Conservation (phyloP, 2,888 invertebrate species). For the Mactromeris polynyma region DNA sequence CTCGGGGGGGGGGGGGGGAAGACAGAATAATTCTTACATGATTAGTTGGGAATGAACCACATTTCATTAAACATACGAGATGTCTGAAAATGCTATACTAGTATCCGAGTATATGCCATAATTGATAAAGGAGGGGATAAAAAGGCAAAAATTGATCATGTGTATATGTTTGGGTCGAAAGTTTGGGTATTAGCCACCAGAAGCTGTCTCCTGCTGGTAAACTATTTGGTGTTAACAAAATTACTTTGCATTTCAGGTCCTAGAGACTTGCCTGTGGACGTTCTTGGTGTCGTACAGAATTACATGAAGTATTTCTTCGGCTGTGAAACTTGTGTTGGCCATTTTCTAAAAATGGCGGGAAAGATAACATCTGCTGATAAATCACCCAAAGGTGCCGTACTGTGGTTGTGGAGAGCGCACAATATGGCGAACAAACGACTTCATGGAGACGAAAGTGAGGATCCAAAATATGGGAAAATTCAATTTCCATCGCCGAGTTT, state of each 20-base stretch:
- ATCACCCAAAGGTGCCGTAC: constrained; percentile 91
- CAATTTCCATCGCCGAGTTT: constrained; percentile 93
- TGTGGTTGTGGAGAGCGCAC: constrained; percentile 98
- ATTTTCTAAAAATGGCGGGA: constrained; percentile 95
- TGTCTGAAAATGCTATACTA: no score
- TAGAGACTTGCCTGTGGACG: constrained; percentile 71
- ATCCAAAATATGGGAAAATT: constrained; percentile 95
- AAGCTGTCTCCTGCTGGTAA: no score
- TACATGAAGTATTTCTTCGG: constrained; percentile 97
- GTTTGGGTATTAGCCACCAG: no score
- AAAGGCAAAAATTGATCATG: no score
- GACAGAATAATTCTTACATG: no score
- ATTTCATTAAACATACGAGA: no score
- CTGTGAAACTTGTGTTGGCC: constrained; percentile 95
- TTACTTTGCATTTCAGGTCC: constrained; percentile 60
- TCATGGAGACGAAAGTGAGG: constrained; percentile 94
- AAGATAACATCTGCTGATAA: constrained; percentile 91
- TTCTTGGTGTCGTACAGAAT: constrained; percentile 73
- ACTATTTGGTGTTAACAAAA: no score
- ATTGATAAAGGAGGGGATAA: no score
- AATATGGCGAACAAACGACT: constrained; percentile 95
- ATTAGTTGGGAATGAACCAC: no score
- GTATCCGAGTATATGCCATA: no score
- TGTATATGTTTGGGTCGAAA: no score
- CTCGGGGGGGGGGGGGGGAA: no score